These are phyloP conservation scores for Drosophila ezoana DNA, from an alignment of 2,888 invertebrate species.

Conservation along the genomic window DNA sequence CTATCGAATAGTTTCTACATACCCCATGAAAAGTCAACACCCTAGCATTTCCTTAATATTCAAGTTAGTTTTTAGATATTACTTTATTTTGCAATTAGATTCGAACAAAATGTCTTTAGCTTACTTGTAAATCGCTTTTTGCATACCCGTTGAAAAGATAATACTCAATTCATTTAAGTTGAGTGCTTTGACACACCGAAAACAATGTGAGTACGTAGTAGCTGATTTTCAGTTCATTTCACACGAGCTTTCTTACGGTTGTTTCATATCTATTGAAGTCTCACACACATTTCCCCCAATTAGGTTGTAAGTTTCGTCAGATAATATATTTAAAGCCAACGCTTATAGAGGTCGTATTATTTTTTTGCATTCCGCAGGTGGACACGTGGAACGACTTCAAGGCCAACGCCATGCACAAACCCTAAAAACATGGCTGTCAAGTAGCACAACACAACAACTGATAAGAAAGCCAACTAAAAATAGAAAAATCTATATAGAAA, in stretches of 20 bases:
- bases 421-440: slow-evolving; percentile 49
- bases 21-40: neutral
- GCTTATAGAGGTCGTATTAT: neutral
- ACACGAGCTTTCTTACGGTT: slow-evolving; percentile 17
- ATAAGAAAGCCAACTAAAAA: slow-evolving; percentile 17
- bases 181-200: slow-evolving; percentile 2
- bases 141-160: slow-evolving; percentile 1
- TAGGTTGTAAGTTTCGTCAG: slow-evolving; percentile 16
- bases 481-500: slow-evolving; percentile 3
- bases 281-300: slow-evolving; percentile 16
- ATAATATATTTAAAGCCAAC: neutral
- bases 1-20: neutral
- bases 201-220: slow-evolving; percentile 1
- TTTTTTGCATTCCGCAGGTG: slow-evolving; percentile 42
- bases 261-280: slow-evolving; percentile 6
- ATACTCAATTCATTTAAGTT: slow-evolving; percentile 5
- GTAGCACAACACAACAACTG: slow-evolving; percentile 24
- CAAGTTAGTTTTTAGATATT: neutral
- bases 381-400: slow-evolving; percentile 23
- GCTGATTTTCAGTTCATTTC: slow-evolving; percentile 10
- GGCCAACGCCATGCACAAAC: slow-evolving; percentile 16
- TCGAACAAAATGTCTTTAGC: neutral
- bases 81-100: neutral
- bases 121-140: neutral
- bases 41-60: neutral